phyloP scores from a whole-genome alignment of 2,888 invertebrate species.

The Stramonita haemastoma region DNA sequence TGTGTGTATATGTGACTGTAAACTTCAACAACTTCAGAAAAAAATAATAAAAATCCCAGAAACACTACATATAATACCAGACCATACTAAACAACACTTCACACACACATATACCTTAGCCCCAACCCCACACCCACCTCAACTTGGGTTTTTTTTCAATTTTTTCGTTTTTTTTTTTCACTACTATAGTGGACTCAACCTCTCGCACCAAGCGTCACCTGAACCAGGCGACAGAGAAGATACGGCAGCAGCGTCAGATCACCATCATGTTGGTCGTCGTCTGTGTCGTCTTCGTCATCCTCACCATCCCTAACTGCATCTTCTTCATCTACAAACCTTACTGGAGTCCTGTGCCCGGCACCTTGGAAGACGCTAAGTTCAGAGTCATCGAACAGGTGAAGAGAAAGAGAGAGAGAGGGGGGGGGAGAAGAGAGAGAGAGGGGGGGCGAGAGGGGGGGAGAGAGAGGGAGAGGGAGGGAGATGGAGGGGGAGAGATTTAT shows the following conservation, averaged over 20 bases:
- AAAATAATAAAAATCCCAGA: too few relatives aligned
- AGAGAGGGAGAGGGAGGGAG: too few relatives aligned
- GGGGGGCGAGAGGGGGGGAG: too few relatives aligned
- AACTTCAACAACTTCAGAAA: too few relatives aligned
- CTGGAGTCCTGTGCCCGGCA: conserved; percentile 54
- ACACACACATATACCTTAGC: too few relatives aligned
- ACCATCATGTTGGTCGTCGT: conserved; percentile 67
- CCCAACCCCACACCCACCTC: too few relatives aligned
- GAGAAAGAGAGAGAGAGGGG: too few relatives aligned
- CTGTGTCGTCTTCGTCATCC: conserved; percentile 62
- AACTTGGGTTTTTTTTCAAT: background rate
- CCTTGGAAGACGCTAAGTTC: conserved; percentile 54
- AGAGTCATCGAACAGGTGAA: conserved; percentile 54
- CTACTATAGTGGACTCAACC: background rate
- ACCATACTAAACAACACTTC: too few relatives aligned
- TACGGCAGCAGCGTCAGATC: conserved; percentile 63
- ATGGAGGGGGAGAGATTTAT: too few relatives aligned
- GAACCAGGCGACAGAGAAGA: conserved; percentile 54
- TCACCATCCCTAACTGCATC: conserved; percentile 64
- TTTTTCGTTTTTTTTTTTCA: background rate
- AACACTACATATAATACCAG: too few relatives aligned
- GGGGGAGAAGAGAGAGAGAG: too few relatives aligned
- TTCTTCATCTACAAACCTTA: conserved; percentile 62
- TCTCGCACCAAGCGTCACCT: conserved; percentile 17
- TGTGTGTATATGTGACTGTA: too few relatives aligned